These are phyloP conservation scores for Riptortus pedestris DNA, from an alignment of 1,140 invertebrate genomes.

Conservation along the genomic window DNA sequence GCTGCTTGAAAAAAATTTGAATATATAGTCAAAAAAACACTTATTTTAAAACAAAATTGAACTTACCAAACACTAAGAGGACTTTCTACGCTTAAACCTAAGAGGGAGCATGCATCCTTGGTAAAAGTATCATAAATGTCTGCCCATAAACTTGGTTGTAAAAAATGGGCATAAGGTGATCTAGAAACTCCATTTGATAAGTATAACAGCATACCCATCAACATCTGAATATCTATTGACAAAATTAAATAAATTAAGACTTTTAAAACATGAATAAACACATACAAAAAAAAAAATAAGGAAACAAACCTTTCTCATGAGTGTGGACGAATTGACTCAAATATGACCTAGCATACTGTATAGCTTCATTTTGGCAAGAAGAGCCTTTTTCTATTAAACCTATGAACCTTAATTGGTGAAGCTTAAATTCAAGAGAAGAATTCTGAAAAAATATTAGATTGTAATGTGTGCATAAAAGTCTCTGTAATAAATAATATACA, in stretches of 20 bases:
- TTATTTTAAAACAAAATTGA: neutral
- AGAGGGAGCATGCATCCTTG: slow-evolving; percentile 79
- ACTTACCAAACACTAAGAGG: slow-evolving; percentile 58
- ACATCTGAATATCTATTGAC: slow-evolving; percentile 66
- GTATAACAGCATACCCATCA: slow-evolving; percentile 82
- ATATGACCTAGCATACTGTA: slow-evolving; percentile 73
- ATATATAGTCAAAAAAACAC: neutral
- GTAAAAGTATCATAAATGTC: slow-evolving; percentile 85
- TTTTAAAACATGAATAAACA: neutral
- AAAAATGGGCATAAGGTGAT: slow-evolving; percentile 70
- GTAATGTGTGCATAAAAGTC: too few species aligned
- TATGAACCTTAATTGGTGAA: slow-evolving; percentile 66
- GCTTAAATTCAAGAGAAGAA: slow-evolving; percentile 76
- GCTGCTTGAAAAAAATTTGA: too few species aligned
- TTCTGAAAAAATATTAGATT: slow-evolving; percentile 42
- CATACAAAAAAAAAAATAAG: neutral
- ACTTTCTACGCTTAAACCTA: slow-evolving; percentile 82
- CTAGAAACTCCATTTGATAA: slow-evolving; percentile 64
- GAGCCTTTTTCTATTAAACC: slow-evolving; percentile 57
- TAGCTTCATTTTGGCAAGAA: slow-evolving; percentile 59
- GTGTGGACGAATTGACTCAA: slow-evolving; percentile 71
- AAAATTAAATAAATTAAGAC: neutral
- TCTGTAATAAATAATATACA: slow-evolving; percentile 4
- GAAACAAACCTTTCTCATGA: slow-evolving; percentile 61
- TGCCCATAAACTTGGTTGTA: slow-evolving; percentile 69